Percentiles rank a stretch among this genome's conserved stretches.
phyloP scores from a whole-genome alignment of 2,113 vertebrate species.

The Psophia crepitans region DNA sequence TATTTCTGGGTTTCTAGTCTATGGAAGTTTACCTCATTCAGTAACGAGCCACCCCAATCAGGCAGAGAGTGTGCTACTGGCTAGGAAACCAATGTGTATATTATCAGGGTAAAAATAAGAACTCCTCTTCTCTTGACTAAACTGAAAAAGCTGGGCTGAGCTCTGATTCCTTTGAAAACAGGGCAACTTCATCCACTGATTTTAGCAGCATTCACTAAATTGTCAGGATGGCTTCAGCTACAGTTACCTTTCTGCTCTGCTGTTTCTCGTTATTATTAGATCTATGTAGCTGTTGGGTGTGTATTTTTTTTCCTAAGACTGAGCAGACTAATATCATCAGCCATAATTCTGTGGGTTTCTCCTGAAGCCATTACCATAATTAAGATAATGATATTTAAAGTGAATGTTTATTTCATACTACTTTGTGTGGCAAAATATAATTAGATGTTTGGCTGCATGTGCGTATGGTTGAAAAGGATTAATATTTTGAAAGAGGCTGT shows the following conservation, averaged over 20 bases:
- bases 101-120: background rate
- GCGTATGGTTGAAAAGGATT: background rate
- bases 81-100: background rate
- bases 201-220: background rate
- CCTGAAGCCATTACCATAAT: constrained; percentile 65
- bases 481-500: background rate
- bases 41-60: background rate
- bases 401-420: constrained; percentile 51
- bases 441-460: constrained; percentile 42
- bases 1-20: background rate
- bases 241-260: constrained; percentile 9
- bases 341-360: constrained; percentile 57
- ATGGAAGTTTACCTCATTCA: background rate
- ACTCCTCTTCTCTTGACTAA: background rate
- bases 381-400: constrained; percentile 69
- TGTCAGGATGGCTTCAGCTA: background rate
- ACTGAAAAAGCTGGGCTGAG: background rate
- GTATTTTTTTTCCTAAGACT: constrained; percentile 31
- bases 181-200: background rate
- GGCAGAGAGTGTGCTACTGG: background rate
- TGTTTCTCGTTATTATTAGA: constrained; percentile 15
- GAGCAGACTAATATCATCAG: constrained; percentile 51
- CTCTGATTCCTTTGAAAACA: background rate
- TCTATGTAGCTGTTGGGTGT: constrained; percentile 22
- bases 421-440: constrained; percentile 60